Percentiles rank a stretch among this genome's conserved stretches.
phyloP scores from a whole-genome alignment of 2,888 invertebrate genomes.

The Agrotis segetum region DNA sequence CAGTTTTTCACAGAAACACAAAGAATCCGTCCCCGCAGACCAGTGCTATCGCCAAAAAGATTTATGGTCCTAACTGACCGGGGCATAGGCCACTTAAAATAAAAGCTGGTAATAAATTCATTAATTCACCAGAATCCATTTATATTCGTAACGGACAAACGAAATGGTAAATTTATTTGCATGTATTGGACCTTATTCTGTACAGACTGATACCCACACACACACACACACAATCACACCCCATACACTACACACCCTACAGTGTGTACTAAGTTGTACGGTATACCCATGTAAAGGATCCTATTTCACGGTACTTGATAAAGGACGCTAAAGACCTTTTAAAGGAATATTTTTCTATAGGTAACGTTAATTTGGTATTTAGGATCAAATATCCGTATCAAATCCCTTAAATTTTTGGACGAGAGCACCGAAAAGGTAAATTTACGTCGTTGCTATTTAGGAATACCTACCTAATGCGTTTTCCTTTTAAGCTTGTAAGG shows the following conservation, averaged over 20 bases:
- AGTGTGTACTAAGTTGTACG: neutral
- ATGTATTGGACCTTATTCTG: conserved; percentile 60
- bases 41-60: conserved; percentile 60
- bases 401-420: conserved; percentile 46
- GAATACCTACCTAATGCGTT: conserved; percentile 6
- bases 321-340: conserved; percentile 45
- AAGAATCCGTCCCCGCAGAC: conserved; percentile 33
- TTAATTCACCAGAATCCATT: conserved; percentile 76
- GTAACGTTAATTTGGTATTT: conserved; percentile 55
- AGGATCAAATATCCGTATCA: conserved; percentile 57
- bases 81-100: conserved; percentile 71
- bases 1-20: conserved; percentile 15
- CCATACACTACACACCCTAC: neutral
- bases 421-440: conserved; percentile 10
- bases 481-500: conserved; percentile 7
- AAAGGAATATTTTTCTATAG: conserved; percentile 45
- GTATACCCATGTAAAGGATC: conserved; percentile 36
- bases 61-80: conserved; percentile 70
- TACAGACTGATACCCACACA: conserved; percentile 3
- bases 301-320: conserved; percentile 53
- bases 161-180: conserved; percentile 69
- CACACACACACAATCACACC: no score
- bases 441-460: conserved; percentile 28
- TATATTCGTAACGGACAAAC: conserved; percentile 69
- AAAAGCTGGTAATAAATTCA: conserved; percentile 78